Evolutionary conservation across 2,113 vertebrate species (phyloP), one percentile per base, ranked within the genome.

Genomic region (Piliocolobus tephrosceles): DNA sequence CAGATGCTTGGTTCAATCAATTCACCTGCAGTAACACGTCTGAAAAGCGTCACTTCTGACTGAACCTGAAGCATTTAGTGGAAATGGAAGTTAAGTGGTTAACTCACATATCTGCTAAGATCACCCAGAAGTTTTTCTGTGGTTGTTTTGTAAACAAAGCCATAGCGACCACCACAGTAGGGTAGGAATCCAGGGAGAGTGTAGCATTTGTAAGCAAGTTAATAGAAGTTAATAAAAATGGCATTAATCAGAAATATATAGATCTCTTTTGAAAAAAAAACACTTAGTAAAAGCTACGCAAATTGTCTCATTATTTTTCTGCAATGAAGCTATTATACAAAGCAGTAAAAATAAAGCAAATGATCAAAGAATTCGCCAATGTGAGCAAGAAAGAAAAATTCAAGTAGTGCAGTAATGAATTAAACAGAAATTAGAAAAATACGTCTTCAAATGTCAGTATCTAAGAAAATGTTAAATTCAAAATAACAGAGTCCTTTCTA

Each of bases 51-150:
- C 35, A n/a, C 47, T 84, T 93, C 23, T 43, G 55, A 81, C 30
- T 30, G 84, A 87, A 90, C 70, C 70, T 84, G 40, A 83, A 95
- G 66, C 52, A 30, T 47, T 92, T 50, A 52, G 35, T 72, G 55
- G 73, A 55, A 90, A 85, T 92, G 58, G 78, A 87, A 96, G 92
- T 93, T 72, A 85, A 88, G 90, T 40, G 40, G 64, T 30, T 93
- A 84, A 61, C 27, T 81, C 10, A 10, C 1, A 9, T 38, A 10
- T 66, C 57, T 61, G 12, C 35, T 47, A 45, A 90, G 87, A 73
- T 80, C 86, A 94, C 85, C 81, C 38, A 78, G 17, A 43, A 43
- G 1, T 73, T 83, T 64, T 68, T 57, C 10, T 50, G 23, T 66
- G 35, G 2, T 38, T 66, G 45, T 64, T 94, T 85, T 45, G n/a